Percentiles rank a stretch among this genome's conserved stretches.
Conservation (phyloP, 1,140 invertebrate genomes). For the Temnothorax nylanderi region DNA sequence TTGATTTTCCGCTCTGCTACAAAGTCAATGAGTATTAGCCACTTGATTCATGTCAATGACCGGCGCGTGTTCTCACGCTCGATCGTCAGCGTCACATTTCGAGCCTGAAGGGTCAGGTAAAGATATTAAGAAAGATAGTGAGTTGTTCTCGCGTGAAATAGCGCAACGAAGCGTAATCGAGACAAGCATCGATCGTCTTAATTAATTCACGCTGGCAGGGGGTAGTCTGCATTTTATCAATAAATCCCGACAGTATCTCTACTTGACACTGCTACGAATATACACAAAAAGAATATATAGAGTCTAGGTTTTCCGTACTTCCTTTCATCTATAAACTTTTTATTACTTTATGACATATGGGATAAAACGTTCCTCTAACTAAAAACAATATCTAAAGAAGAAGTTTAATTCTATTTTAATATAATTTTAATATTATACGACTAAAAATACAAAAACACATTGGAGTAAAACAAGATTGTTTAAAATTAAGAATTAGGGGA, state of each 20-base stretch:
- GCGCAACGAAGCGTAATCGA: constrained; percentile 8
- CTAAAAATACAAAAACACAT: background rate
- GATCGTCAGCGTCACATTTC: constrained; percentile 15
- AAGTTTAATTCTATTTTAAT: background rate
- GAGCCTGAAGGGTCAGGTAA: constrained; percentile 18
- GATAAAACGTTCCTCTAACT: background rate
- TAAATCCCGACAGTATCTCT: background rate
- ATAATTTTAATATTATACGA: background rate
- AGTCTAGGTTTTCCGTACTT: background rate
- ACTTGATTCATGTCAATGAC: constrained; percentile 14
- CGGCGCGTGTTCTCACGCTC: background rate
- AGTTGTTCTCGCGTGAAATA: constrained; percentile 33
- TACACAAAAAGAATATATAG: background rate
- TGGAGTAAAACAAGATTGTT: background rate
- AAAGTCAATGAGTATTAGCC: background rate
- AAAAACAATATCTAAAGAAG: background rate
- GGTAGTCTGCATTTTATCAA: constrained; percentile 7
- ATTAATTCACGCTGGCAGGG: background rate
- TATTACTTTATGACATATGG: background rate
- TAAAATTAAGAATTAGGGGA: background rate
- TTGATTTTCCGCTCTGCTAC: background rate
- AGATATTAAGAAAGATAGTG: constrained; percentile 3
- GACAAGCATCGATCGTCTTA: constrained; percentile 29
- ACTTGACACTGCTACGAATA: background rate
- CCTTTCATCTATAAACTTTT: background rate